Conservation (phyloP, 2,113 vertebrate genomes). For the Oxygymnocypris stewartii region DNA sequence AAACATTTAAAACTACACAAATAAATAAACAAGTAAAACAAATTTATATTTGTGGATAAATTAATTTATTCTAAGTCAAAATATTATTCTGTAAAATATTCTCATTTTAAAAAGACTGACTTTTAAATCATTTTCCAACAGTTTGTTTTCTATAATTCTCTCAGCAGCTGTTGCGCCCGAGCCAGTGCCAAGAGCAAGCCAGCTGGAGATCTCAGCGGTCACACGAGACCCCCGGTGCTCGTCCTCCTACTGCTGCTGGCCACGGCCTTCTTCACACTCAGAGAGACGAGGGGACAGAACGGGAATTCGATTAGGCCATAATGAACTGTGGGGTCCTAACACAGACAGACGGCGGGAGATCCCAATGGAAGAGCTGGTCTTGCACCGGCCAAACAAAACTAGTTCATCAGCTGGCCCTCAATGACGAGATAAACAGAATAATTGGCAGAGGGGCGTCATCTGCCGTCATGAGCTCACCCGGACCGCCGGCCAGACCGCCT, state of each 20-base stretch:
- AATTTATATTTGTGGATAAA: neutral
- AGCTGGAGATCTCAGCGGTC: conserved; percentile 40
- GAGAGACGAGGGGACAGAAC: neutral
- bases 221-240: neutral
- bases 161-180: conserved; percentile 50
- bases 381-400: conserved; percentile 29
- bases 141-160: conserved; percentile 21
- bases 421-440: conserved; percentile 5
- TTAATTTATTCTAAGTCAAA: neutral
- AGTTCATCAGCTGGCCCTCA: conserved; percentile 29
- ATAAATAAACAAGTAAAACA: neutral
- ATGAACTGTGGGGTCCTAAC: conserved; percentile 13
- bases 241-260: conserved; percentile 11
- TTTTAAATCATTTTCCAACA: neutral
- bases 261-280: conserved; percentile 12
- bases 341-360: neutral
- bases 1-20: neutral
- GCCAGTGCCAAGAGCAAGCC: conserved; percentile 36
- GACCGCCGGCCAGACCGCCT: neutral
- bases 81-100: neutral
- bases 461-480: neutral
- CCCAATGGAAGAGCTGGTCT: conserved; percentile 7
- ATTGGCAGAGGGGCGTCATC: neutral
- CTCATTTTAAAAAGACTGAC: neutral
- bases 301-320: neutral